phyloP scores from a whole-genome alignment of 2,113 vertebrate genomes.

The Sialia sialis region DNA sequence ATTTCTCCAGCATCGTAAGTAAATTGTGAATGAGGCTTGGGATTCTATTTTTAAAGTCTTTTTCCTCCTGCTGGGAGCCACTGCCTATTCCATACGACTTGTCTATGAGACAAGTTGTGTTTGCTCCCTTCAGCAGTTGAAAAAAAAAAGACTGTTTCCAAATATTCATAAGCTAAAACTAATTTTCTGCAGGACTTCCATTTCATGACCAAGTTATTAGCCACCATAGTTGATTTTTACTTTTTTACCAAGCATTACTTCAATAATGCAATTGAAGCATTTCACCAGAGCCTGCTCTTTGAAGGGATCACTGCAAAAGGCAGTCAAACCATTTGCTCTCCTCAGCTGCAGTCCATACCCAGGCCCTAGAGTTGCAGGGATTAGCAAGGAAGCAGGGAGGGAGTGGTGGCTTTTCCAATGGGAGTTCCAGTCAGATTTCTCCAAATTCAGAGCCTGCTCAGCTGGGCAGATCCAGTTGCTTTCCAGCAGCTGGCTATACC shows the following conservation, averaged over 20 bases:
- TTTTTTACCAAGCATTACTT: background rate
- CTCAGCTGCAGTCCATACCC: background rate
- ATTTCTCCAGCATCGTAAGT: background rate
- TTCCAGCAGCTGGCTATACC: background rate
- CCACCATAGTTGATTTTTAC: background rate
- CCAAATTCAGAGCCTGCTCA: background rate
- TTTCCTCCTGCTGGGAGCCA: background rate
- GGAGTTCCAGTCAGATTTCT: conserved; percentile 1
- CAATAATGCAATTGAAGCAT: background rate
- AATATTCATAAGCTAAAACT: background rate
- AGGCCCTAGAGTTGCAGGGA: background rate
- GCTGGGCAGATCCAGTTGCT: background rate
- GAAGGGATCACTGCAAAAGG: background rate
- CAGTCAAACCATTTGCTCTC: background rate
- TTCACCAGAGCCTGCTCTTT: background rate
- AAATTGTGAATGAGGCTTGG: background rate
- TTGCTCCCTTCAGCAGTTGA: background rate
- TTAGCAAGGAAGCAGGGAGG: background rate
- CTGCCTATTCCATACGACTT: background rate
- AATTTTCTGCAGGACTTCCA: background rate
- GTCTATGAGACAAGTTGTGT: background rate
- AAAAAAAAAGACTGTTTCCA: background rate
- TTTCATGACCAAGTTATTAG: background rate
- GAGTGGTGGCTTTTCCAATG: background rate
- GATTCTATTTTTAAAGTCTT: conserved; percentile 15